Evolutionary conservation across 2,888 invertebrate species (phyloP), one percentile per base, ranked within the genome.

Genomic region (Erpobdella octoculata): DNA sequence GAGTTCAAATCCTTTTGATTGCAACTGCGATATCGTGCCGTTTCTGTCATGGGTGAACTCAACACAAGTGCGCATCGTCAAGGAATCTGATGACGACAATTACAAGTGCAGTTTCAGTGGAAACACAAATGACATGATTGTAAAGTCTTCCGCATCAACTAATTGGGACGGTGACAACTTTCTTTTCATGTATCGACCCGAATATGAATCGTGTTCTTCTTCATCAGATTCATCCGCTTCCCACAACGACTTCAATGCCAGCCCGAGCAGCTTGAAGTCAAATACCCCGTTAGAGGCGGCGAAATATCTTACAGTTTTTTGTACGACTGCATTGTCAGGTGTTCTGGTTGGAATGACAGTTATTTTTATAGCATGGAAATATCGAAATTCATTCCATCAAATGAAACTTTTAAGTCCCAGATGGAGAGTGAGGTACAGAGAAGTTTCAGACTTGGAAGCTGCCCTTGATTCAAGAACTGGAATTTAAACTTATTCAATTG

Each of bases 371-470:
- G 65, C 48, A 6, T 71, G 75, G n/a, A 38, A 70, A 46, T 73
- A 73, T 58, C 68, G 74, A 31, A 69, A 74, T 31, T 65, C 74
- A 25, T 75, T 76, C 59, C 72, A 74, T 46, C 61, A 59, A 25
- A 61, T 77, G 18, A 77, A 75, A 61, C 71, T 68, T 15, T 71
- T 76, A 35, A 76, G 73, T 37, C 75, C 76, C 37, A 64, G 73
- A 18, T 77, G 77, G 77, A 76, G 77, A 71, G 70, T 77, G 25
- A 62, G 77, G n/a, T 77, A 77, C 71, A 38, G 77, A 41, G 77
- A 77, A 58, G 76, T 77, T 70, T 75, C 76, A 0, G 75, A 73
- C 21, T 65, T 75, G 41, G 77, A 76, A 38, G 38, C 71, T 28
- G 73, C 71, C 37, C 36, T 71, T 21, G 71, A 73, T 37, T 71